phyloP scores from a whole-genome alignment of 2,113 vertebrate species.

The Mobula hypostoma region DNA sequence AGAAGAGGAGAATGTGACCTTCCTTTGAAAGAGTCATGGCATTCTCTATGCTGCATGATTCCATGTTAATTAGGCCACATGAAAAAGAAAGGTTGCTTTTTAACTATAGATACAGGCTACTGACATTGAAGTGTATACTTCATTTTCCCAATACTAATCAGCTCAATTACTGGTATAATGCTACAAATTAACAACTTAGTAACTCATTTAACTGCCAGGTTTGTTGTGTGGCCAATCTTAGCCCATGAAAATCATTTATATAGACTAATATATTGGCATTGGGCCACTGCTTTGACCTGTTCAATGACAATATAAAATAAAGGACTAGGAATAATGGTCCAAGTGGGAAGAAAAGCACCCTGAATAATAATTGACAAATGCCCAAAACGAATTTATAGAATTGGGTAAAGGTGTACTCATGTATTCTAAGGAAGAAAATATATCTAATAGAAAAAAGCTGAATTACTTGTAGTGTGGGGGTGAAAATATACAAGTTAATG shows the following conservation, averaged over 20 bases:
- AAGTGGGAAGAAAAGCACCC: background rate
- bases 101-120: background rate
- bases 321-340: background rate
- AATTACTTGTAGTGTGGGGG: too few species aligned
- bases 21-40: background rate
- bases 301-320: background rate
- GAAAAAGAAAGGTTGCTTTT: background rate
- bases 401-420: too few species aligned
- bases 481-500: background rate
- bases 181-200: background rate
- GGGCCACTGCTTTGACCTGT: background rate
- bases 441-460: background rate
- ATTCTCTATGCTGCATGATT: background rate
- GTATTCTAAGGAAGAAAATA: background rate
- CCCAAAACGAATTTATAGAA: background rate
- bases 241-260: background rate
- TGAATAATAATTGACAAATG: background rate
- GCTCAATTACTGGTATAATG: background rate
- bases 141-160: background rate
- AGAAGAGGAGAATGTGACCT: background rate
- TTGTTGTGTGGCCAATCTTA: background rate
- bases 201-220: background rate
- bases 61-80: background rate
- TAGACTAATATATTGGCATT: background rate
- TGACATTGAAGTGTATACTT: background rate